phyloP scores from a whole-genome alignment of 2,797 vertebrate species.

The Tokudaia tokunoshimensis region DNA sequence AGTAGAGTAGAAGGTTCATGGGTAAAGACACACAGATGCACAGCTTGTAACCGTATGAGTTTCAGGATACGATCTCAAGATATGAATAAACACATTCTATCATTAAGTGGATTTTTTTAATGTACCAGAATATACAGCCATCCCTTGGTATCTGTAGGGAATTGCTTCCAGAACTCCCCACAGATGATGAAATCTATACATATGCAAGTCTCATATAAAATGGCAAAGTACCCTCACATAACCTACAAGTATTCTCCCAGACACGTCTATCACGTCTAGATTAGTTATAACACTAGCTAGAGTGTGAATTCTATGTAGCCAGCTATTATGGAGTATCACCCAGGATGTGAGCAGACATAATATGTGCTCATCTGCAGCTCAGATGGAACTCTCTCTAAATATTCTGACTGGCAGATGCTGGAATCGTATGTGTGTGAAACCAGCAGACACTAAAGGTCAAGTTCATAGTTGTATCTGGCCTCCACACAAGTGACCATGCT shows the following conservation, averaged over 20 bases:
- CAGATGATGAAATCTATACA: neutral
- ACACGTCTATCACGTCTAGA: neutral
- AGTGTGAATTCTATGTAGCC: neutral
- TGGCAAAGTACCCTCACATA: neutral
- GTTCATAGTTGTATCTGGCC: neutral
- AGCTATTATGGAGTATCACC: neutral
- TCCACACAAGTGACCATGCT: neutral
- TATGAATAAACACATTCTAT: neutral
- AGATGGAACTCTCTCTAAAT: neutral
- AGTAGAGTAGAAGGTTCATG: neutral
- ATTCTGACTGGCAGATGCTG: neutral
- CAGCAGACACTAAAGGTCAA: neutral
- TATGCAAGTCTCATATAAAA: neutral
- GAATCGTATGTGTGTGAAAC: neutral
- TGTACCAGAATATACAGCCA: neutral
- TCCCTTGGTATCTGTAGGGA: neutral
- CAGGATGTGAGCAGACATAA: neutral
- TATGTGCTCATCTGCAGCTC: neutral
- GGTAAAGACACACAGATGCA: neutral
- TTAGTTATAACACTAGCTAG: neutral
- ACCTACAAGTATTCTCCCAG: neutral
- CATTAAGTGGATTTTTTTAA: constrained; percentile 8
- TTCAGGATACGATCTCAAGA: neutral
- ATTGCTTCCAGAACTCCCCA: neutral
- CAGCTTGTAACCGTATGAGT: neutral